phyloP scores from a whole-genome alignment of 92 coral and sea anemone genomes.

The Actinernus sp. region DNA sequence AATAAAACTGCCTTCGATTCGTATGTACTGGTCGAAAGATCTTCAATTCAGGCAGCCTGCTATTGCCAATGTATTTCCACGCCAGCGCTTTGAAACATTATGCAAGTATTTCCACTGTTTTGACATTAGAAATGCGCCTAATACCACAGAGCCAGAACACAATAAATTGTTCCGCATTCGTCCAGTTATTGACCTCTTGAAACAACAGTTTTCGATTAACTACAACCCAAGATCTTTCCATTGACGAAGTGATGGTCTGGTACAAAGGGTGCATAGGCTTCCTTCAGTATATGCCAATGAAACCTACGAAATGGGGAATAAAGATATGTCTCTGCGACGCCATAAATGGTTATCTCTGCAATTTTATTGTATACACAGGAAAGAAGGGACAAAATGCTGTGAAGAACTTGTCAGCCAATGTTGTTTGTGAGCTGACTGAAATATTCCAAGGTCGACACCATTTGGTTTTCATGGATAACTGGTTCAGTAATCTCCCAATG shows the following conservation, averaged over 20 bases:
- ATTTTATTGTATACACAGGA: slow-evolving; percentile 17
- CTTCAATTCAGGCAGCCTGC: slow-evolving; percentile 1
- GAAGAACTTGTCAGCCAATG: slow-evolving; percentile 4
- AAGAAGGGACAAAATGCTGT: slow-evolving; percentile 9
- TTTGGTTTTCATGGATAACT: slow-evolving; percentile 26
- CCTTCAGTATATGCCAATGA: slow-evolving; percentile 22
- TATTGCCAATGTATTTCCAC: slow-evolving; percentile 20
- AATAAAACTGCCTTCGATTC: slow-evolving; percentile 17
- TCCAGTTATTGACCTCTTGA: slow-evolving; percentile 18
- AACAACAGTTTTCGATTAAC: slow-evolving; percentile 14
- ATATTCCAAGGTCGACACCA: slow-evolving; percentile 4
- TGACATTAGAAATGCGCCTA: no score
- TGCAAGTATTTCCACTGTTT: slow-evolving; percentile 16
- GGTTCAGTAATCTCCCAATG: slow-evolving; percentile 8
- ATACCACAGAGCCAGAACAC: no score
- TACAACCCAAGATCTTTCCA: slow-evolving; percentile 36
- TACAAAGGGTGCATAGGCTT: slow-evolving; percentile 28
- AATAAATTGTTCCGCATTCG: slow-evolving; percentile 26
- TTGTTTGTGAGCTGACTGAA: slow-evolving; percentile 15
- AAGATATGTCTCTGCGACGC: slow-evolving; percentile 18
- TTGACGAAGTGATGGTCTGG: slow-evolving; percentile 58
- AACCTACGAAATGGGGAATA: no score
- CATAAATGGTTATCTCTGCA: slow-evolving; percentile 33
- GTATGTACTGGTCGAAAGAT: slow-evolving; percentile 6
- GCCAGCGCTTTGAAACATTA: not conserved